A percentile compares a stretch with the other conserved stretches of the same genome.
Conservation (phyloP, 2,113 vertebrate species). For the Festucalex cinctus region DNA sequence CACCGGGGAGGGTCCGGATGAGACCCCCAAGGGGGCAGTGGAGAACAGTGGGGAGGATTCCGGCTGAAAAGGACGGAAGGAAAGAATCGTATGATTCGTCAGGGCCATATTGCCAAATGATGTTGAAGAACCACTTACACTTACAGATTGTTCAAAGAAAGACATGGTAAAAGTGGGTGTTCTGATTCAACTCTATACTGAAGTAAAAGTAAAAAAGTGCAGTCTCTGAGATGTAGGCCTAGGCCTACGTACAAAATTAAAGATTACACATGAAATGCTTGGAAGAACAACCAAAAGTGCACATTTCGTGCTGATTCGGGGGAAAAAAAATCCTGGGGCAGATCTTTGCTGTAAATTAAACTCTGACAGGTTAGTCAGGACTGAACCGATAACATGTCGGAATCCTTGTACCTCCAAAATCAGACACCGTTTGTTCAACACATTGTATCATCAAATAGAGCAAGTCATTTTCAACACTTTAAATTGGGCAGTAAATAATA, state of each 20-base stretch:
- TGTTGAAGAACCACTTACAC: neutral
- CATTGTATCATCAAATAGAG: no score
- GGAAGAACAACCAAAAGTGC: no score
- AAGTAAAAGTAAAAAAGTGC: neutral
- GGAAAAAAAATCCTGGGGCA: no score
- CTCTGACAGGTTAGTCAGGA: no score
- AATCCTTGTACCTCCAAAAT: no score
- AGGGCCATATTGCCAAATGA: neutral
- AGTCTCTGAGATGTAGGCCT: neutral
- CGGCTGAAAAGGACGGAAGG: constrained; percentile 57
- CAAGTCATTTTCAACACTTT: no score
- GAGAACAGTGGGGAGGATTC: constrained; percentile 77
- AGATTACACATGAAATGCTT: no score
- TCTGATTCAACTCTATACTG: neutral
- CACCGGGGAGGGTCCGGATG: constrained; percentile 72
- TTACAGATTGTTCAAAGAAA: neutral
- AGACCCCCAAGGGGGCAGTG: constrained; percentile 33
- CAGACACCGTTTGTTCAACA: no score
- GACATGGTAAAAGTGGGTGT: neutral
- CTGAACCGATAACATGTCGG: no score
- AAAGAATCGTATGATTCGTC: neutral
- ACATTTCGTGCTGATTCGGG: neutral
- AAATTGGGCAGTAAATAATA: no score
- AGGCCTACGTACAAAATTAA: no score
- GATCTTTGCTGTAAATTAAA: no score